Evolutionary conservation across 2,113 vertebrate genomes (phyloP).

Genomic region (Charina bottae): DNA sequence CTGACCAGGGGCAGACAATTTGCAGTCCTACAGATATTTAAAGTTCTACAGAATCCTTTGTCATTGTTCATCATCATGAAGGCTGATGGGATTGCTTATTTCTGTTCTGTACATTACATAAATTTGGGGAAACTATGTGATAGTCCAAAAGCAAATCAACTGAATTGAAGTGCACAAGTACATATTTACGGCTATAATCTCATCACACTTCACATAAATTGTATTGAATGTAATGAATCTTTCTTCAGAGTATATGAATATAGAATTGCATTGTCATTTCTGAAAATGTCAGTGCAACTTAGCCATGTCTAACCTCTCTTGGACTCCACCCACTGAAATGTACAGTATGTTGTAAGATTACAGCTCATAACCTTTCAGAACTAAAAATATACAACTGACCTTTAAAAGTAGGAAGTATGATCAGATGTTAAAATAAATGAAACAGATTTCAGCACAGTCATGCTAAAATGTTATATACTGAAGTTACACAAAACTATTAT

Average conservation of each 20-base stretch:
- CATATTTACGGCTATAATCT: neutral
- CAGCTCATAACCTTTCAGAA: conserved; percentile 46
- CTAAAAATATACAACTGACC: conserved; percentile 58
- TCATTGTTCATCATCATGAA: neutral
- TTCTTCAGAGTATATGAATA: neutral
- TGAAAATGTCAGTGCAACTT: neutral
- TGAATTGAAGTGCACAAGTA: neutral
- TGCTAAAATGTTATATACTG: conserved; percentile 34
- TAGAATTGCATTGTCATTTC: neutral
- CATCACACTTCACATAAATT: neutral
- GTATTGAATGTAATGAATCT: neutral
- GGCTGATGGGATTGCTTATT: neutral
- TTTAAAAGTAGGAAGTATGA: conserved; percentile 70
- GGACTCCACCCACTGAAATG: neutral
- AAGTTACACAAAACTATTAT: conserved; percentile 42
- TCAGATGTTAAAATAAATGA: conserved; percentile 52
- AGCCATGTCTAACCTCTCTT: neutral
- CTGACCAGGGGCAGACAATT: neutral
- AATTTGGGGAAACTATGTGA: neutral
- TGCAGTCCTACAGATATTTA: neutral
- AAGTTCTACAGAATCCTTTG: neutral
- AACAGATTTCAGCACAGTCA: conserved; percentile 65
- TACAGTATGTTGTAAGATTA: conserved; percentile 55
- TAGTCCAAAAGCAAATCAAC: neutral
- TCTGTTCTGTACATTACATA: neutral